phyloP scores from a whole-genome alignment of 37 sponge, comb jelly and placozoan genomes.

The Theonella swinhoei region DNA sequence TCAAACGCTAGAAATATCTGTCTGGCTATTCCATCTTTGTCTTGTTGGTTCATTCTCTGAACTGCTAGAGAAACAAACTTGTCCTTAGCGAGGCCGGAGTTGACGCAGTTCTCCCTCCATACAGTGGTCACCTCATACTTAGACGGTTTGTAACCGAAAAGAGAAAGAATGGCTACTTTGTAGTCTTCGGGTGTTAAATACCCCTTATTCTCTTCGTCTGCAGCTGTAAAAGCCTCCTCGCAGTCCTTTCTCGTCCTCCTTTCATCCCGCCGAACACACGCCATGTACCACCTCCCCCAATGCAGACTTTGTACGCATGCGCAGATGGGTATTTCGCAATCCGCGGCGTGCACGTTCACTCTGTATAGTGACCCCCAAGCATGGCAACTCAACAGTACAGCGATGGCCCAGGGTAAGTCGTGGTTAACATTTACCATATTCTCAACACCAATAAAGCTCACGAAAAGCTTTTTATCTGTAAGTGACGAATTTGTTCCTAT shows the following conservation, averaged over 20 bases:
- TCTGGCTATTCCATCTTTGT: slow-evolving; percentile 48
- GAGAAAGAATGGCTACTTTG: slow-evolving; percentile 62
- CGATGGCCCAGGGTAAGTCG: no score
- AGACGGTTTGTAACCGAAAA: slow-evolving; percentile 84
- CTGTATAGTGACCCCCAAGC: slow-evolving; percentile 38
- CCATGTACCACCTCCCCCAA: background rate
- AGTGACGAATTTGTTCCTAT: no score
- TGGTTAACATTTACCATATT: no score
- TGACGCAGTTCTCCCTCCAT: slow-evolving; percentile 11
- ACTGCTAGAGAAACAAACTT: slow-evolving; percentile 40
- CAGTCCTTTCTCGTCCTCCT: background rate
- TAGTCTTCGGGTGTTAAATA: slow-evolving; percentile 66
- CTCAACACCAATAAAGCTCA: no score
- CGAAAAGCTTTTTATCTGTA: no score
- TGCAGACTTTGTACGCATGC: slow-evolving; percentile 21
- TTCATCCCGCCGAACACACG: background rate
- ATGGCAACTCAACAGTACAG: no score
- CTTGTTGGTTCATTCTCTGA: slow-evolving; percentile 14
- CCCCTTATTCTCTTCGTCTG: slow-evolving; percentile 33
- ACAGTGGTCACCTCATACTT: slow-evolving; percentile 46
- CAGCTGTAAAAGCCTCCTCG: slow-evolving; percentile 44
- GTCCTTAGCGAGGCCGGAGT: slow-evolving; percentile 5
- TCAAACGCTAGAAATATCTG: slow-evolving; percentile 75
- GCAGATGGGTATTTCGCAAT: slow-evolving; percentile 4
- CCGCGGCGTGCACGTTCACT: slow-evolving; percentile 20